Conservation (phyloP, 2,888 invertebrate genomes). For the Hydraecia micacea region DNA sequence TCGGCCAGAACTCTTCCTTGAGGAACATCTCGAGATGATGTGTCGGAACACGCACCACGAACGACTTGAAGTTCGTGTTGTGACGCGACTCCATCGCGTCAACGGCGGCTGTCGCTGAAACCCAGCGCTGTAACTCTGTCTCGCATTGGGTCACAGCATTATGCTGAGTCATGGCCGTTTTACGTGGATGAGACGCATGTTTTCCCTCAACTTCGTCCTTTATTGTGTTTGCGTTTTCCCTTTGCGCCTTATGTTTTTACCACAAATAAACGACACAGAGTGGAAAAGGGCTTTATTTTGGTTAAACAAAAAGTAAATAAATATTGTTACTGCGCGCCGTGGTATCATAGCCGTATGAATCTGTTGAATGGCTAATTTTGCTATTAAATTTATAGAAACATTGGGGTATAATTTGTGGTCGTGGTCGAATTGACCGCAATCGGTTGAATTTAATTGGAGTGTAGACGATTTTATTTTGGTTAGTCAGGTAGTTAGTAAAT, state of each 20-base stretch:
- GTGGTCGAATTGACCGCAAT: conserved; percentile 6
- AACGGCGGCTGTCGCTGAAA: not conserved
- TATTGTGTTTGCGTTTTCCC: not conserved
- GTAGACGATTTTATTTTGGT: not conserved
- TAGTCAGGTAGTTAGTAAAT: not conserved
- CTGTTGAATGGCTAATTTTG: conserved; percentile 18
- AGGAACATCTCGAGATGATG: too few species aligned
- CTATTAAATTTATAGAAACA: conserved; percentile 14
- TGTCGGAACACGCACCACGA: too few species aligned
- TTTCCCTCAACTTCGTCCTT: not conserved
- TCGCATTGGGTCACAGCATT: not conserved
- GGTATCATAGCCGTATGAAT: conserved; percentile 13
- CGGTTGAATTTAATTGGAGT: conserved; percentile 6
- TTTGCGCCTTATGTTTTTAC: not conserved
- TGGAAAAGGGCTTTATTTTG: not conserved
- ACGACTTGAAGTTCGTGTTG: too few species aligned
- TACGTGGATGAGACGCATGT: not conserved
- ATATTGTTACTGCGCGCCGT: not conserved
- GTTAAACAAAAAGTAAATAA: not conserved
- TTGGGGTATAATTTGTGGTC: conserved; percentile 6
- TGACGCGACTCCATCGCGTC: too few species aligned
- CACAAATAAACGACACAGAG: not conserved
- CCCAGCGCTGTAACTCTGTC: not conserved
- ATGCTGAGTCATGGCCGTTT: not conserved
- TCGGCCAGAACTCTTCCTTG: too few species aligned